Conservation (phyloP, 2,113 vertebrate genomes). For the Pao palembangensis region DNA sequence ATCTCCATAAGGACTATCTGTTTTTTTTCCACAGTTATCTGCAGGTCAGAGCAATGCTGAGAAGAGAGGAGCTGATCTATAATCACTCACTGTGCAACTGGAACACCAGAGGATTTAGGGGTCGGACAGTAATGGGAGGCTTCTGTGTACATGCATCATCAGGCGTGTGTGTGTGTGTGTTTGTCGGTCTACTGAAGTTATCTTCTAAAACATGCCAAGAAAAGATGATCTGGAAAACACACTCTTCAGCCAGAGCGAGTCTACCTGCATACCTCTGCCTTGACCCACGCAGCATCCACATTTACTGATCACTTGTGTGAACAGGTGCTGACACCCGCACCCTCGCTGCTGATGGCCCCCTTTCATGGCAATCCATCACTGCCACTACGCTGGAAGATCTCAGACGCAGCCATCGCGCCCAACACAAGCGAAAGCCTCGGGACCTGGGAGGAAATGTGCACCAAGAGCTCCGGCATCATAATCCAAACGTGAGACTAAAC, state of each 20-base stretch:
- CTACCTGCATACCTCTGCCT: conserved; percentile 76
- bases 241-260: neutral
- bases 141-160: conserved; percentile 14
- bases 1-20: too few relatives aligned
- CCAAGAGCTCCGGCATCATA: conserved; percentile 23
- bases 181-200: too few relatives aligned
- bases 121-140: conserved; percentile 33
- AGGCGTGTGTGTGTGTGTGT: conserved; percentile 1
- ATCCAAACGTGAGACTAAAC: conserved; percentile 20
- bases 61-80: conserved; percentile 31
- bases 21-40: conserved; percentile 35
- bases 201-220: too few relatives aligned
- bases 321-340: conserved; percentile 84
- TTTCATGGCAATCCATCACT: conserved; percentile 78
- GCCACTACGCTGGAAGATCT: conserved; percentile 53
- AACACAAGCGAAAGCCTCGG: neutral
- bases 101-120: conserved; percentile 68
- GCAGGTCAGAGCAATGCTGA: conserved; percentile 22
- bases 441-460: conserved; percentile 12
- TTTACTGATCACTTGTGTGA: conserved; percentile 84
- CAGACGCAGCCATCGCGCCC: conserved; percentile 64
- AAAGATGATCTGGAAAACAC: too few relatives aligned
- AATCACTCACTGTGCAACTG: conserved; percentile 56
- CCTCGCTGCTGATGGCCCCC: conserved; percentile 76
- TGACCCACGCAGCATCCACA: conserved; percentile 83